These are phyloP conservation scores for Grallaria varia DNA, from an alignment of 2,113 vertebrate species.

Conservation along the genomic window DNA sequence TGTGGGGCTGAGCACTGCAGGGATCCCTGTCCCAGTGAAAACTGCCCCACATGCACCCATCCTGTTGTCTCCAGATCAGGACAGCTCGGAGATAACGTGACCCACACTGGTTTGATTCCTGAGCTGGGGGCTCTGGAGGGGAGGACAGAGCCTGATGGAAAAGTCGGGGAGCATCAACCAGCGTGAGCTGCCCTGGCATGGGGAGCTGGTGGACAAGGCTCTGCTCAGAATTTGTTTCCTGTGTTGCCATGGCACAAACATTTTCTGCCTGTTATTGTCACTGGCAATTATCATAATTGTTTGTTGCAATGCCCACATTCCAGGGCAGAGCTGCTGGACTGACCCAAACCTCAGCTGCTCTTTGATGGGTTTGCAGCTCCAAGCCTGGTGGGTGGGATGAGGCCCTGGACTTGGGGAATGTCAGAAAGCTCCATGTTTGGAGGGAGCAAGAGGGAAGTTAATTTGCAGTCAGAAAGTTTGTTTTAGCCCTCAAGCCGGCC, in stretches of 20 bases:
- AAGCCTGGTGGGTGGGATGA: not conserved
- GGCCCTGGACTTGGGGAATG: not conserved
- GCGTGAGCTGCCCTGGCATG: not conserved
- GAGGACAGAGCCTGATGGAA: not conserved
- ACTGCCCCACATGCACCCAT: accelerated
- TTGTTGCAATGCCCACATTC: slow-evolving; percentile 8
- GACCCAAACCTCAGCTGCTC: slow-evolving; percentile 25
- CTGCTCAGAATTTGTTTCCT: slow-evolving; percentile 1
- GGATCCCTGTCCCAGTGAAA: accelerated
- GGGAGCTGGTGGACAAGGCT: not conserved
- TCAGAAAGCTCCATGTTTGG: not conserved
- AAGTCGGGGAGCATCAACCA: not conserved
- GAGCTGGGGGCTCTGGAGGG: accelerated
- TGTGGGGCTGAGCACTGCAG: not conserved
- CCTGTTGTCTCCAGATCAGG: not conserved
- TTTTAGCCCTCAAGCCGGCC: not conserved
- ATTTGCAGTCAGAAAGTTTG: not conserved
- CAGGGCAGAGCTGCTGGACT: not conserved
- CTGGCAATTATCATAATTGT: slow-evolving; percentile 14
- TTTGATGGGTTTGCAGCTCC: not conserved
- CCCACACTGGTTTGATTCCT: not conserved
- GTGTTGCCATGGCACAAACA: not conserved
- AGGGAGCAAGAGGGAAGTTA: not conserved
- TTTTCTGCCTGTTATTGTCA: slow-evolving; percentile 26
- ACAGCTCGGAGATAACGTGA: not conserved